A percentile compares a stretch with the other conserved stretches of the same genome.
Evolutionary conservation across 2,797 vertebrate species (phyloP).

Genomic region (Capromys pilorides): DNA sequence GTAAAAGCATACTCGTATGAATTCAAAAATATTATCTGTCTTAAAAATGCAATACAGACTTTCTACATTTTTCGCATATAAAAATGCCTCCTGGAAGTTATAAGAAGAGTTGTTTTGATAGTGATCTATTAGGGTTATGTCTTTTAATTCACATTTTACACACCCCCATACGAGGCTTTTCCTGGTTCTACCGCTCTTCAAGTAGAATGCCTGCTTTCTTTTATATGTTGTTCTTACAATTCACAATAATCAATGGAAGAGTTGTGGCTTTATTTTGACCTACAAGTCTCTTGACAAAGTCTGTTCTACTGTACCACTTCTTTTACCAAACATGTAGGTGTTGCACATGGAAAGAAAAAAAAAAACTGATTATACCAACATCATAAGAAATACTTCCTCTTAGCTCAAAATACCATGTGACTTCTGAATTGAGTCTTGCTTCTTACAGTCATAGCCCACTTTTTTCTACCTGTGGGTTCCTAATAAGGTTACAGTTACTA

Average conservation of each 20-base stretch:
- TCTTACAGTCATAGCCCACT: background rate
- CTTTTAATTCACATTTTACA: conserved; percentile 30
- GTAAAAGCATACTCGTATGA: background rate
- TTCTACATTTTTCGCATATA: background rate
- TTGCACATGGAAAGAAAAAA: background rate
- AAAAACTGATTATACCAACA: background rate
- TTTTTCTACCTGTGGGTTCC: background rate
- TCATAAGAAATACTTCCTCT: background rate
- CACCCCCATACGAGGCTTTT: background rate
- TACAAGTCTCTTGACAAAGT: background rate
- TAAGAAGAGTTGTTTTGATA: background rate
- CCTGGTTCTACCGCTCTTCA: background rate
- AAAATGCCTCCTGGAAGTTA: background rate
- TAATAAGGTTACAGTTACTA: background rate
- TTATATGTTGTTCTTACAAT: background rate
- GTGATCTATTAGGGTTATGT: background rate
- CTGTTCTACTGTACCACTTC: background rate
- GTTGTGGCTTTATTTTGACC: conserved; percentile 41
- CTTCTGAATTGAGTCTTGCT: background rate
- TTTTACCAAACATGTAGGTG: background rate
- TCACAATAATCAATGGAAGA: conserved; percentile 16
- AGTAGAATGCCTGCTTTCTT: background rate
- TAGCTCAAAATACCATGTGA: background rate
- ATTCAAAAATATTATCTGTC: background rate
- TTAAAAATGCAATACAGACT: background rate